phyloP scores from a whole-genome alignment of 2,113 vertebrate genomes.

The Thinocorus orbignyianus region DNA sequence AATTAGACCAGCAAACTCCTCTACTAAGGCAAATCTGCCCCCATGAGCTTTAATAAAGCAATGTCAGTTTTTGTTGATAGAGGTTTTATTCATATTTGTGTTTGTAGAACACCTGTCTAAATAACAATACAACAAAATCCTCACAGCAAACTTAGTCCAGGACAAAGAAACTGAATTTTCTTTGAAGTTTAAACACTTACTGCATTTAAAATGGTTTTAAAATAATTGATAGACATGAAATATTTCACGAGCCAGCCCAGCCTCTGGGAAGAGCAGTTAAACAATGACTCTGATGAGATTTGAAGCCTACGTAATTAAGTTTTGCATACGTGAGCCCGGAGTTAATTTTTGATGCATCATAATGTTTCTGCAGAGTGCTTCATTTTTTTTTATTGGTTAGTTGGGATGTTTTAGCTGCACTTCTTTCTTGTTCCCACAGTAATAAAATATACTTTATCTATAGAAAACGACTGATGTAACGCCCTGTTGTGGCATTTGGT shows the following conservation, averaged over 20 bases:
- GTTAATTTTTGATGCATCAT: constrained; percentile 22
- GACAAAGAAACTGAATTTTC: background rate
- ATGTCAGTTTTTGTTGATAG: background rate
- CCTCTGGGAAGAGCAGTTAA: constrained; percentile 16
- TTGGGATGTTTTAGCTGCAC: background rate
- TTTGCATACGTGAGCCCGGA: background rate
- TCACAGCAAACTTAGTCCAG: background rate
- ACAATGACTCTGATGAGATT: constrained; percentile 13
- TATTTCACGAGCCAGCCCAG: background rate
- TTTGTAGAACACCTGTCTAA: background rate
- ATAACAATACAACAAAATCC: background rate
- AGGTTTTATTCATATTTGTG: background rate
- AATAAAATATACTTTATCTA: background rate
- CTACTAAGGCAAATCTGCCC: background rate
- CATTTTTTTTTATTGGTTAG: background rate
- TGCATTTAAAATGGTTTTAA: background rate
- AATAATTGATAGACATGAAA: background rate
- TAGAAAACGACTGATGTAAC: background rate
- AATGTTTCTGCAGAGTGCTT: background rate
- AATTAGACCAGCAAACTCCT: background rate
- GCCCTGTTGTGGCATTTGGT: background rate
- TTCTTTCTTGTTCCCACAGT: background rate
- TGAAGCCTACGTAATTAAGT: constrained; percentile 1
- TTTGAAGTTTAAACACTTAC: background rate
- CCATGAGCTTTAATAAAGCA: background rate